Conservation (phyloP, 2,113 vertebrate species). For the Elgaria multicarinata region DNA sequence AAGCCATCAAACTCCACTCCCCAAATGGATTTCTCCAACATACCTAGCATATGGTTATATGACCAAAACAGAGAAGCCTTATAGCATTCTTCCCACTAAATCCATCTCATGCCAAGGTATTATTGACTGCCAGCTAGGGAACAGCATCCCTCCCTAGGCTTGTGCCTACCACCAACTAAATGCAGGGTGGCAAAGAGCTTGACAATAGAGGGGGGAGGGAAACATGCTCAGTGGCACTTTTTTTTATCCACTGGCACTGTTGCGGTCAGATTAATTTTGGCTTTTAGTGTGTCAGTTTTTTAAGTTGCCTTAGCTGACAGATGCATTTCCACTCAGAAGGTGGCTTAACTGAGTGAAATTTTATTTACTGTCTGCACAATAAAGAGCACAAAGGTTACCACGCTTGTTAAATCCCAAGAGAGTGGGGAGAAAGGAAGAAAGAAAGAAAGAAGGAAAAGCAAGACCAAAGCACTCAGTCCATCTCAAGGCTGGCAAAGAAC, state of each 20-base stretch:
- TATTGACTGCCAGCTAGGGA: neutral
- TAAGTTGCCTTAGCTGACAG: slow-evolving; percentile 40
- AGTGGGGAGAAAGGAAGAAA: neutral
- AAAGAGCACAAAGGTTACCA: slow-evolving; percentile 55
- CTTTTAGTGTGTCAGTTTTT: slow-evolving; percentile 45
- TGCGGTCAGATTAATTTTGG: slow-evolving; percentile 6
- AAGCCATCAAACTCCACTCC: no score
- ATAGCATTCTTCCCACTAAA: neutral
- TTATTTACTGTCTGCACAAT: slow-evolving; percentile 64
- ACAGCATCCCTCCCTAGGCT: accelerated
- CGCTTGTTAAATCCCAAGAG: slow-evolving; percentile 52
- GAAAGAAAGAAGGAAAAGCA: neutral
- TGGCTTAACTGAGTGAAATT: slow-evolving; percentile 62
- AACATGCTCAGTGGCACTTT: neutral
- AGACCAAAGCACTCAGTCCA: slow-evolving; percentile 33
- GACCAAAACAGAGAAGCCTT: neutral
- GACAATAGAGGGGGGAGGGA: neutral
- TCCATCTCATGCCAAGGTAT: neutral
- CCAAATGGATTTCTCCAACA: no score
- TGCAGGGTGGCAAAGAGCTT: neutral
- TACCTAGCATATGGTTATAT: no score
- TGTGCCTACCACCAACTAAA: neutral
- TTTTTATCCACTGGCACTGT: neutral
- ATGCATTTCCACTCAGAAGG: slow-evolving; percentile 44
- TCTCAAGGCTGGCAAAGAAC: slow-evolving; percentile 52